These are phyloP conservation scores for Cyanoramphus novaezelandiae DNA, from an alignment of 2,113 vertebrate genomes.

Conservation along the genomic window DNA sequence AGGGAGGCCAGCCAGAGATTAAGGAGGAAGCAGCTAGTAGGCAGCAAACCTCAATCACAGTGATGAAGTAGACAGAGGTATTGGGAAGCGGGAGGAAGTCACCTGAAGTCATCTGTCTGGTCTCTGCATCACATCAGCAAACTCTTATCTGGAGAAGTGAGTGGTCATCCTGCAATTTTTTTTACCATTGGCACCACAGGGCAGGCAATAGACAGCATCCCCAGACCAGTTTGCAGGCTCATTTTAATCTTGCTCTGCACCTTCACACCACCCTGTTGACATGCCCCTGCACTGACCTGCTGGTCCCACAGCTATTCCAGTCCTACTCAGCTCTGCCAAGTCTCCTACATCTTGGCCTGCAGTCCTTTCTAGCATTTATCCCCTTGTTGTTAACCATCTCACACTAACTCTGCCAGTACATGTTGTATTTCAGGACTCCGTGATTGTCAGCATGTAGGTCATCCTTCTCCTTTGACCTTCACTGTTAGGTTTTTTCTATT, in stretches of 20 bases:
- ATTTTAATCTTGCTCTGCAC: background rate
- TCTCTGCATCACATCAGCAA: background rate
- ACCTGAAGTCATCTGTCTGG: background rate
- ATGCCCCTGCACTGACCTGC: background rate
- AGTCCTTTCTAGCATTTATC: background rate
- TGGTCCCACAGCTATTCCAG: background rate
- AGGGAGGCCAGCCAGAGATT: background rate
- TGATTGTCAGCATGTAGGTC: background rate
- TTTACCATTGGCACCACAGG: background rate
- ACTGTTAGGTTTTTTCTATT: background rate
- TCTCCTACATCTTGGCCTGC: background rate
- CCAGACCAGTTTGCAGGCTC: background rate
- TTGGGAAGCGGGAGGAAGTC: background rate
- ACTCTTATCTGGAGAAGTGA: background rate
- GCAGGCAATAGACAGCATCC: background rate
- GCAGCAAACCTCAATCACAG: background rate
- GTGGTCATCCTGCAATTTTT: background rate
- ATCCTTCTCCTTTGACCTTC: slow-evolving; percentile 25
- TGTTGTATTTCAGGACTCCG: background rate
- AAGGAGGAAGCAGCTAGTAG: background rate
- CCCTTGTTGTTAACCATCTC: background rate
- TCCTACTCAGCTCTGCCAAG: background rate
- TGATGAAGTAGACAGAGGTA: background rate
- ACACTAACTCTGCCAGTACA: background rate
- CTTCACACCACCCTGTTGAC: background rate